Base-by-base conservation (phyloP, 2,888 invertebrate genomes). In the Aphidoletes aphidimyza region DNA sequence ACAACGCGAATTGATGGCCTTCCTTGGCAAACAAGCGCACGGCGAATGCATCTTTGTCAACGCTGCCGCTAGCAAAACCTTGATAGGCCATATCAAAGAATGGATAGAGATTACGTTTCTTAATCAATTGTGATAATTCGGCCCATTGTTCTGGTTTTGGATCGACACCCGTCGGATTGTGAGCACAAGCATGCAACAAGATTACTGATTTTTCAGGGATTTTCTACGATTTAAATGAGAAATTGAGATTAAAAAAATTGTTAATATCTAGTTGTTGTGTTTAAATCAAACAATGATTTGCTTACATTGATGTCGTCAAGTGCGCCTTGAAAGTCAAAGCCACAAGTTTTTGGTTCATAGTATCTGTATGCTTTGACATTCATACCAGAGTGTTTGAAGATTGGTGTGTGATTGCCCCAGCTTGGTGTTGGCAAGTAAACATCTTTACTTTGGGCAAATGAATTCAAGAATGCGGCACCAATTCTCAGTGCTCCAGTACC, bases 11-110 rank as follows among this genome's bases (percentile, higher is more conserved):
- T 86, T 94, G 92, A 90, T 98, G 97, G 0, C 98, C 98, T 83
- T 98, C 96, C 85, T 95, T 92, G 85, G 97, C 91, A 89, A 99
- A 99, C 87, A 93, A 91, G 83, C 98, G 93, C 0, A 98, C 94
- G 36, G 98, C 97, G 88, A 93, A 93, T 0, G 98, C 97, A 91
- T 99, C 99, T 87, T 92, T 93, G 88, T 94, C 94, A 6, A 96
- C 94, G 89, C 95, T 93, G 84, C 99, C 96, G 85, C 96, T 95
- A 8, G 97, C 97, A 90, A 98, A 98, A 11, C 97, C 98, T 91
- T 99, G 99, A 91, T 99, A 99, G 47, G 99, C 99, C 98, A 98
- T 97, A 90, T 99, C 99, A 89, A 99, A 97, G 92, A 94, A 99
- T 39, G 98, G 96, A 89, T 95, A 95, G 30, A 98, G 89, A 85